These are phyloP conservation scores for Serrognathus titanus DNA, from an alignment of 2,888 invertebrate genomes.

Conservation along the genomic window DNA sequence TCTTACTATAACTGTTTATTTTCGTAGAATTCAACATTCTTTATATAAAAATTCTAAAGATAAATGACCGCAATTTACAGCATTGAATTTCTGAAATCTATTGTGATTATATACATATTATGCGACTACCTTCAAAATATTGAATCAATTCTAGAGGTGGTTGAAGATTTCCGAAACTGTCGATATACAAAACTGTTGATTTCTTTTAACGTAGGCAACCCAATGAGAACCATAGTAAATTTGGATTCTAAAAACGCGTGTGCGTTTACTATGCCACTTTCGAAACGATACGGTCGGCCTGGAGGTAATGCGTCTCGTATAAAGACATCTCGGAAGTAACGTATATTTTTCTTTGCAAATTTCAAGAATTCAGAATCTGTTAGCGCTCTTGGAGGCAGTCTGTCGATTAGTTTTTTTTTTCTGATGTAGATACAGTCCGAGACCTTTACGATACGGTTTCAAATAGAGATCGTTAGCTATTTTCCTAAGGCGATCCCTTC, in stretches of 20 bases:
- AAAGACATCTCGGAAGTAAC: conserved; percentile 26
- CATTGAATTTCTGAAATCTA: conserved; percentile 6
- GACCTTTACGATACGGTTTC: conserved; percentile 27
- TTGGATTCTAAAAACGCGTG: conserved; percentile 34
- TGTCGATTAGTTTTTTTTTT: conserved; percentile 22
- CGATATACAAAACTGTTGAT: conserved; percentile 32
- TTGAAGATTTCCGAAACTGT: conserved; percentile 15
- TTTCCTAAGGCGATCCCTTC: conserved; percentile 21
- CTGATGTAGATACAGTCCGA: conserved; percentile 24
- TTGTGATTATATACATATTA: conserved; percentile 8
- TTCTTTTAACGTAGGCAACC: conserved; percentile 38
- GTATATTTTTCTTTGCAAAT: conserved; percentile 16
- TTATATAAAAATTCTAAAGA: conserved; percentile 5
- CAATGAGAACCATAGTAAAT: conserved; percentile 42
- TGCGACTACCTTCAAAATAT: conserved; percentile 9
- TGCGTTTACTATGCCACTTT: conserved; percentile 35
- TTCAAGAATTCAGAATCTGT: conserved; percentile 25
- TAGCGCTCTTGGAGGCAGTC: conserved; percentile 24
- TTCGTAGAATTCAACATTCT: not conserved
- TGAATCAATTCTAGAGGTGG: conserved; percentile 11
- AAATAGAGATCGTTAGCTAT: conserved; percentile 29
- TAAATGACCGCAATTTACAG: conserved; percentile 10
- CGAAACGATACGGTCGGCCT: conserved; percentile 19
- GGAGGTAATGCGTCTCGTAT: conserved; percentile 27
- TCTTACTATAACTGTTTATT: not conserved